Base-by-base conservation (phyloP, 2,888 invertebrate genomes). In the Drosophila nr. perissopoda region DNA sequence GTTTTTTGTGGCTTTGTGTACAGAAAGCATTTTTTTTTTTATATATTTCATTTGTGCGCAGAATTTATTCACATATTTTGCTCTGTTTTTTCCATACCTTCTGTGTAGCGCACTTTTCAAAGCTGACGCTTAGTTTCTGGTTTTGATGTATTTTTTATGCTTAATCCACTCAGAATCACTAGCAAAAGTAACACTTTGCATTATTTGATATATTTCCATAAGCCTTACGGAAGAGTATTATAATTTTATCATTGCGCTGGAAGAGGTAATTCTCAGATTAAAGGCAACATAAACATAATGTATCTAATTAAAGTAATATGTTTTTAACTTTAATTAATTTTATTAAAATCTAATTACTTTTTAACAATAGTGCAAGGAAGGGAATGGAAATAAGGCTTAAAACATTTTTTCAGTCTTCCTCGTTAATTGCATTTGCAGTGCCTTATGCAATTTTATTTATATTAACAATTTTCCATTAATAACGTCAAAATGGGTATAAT, bases 1-100 rank as follows among this genome's bases (percentile, higher is more conserved):
- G 25, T 54, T 38, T 66, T 76, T 68, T 69, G 57, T 54, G 52
- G 62, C 54, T 61, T 45, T 73, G 52, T 42, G 61, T 53, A 66
- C 60, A 64, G 63, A 76, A 74, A 80, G 73, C 82, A 82, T 77
- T 79, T 77, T 84, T 82, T 84, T 82, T 72, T 65, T 49, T 62
- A 16, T 59, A 45, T 73, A 57, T 71, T 61, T 69, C 69, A 64
- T 74, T 54, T 75, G 62, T 69, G 53, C 42, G 34, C 68, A 21
- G 70, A 69, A 76, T 85, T 68, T 78, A 58, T 76, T 76, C 73
- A 74, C 68, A 75, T 69, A 68, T 80, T 65, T 57, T 33, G 57
- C 63, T 66, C 67, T 74, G 81, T 79, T 74, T 66, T 27, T 67
- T 61, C 21, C 38, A 49, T 49, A 51, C 68, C 57, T 70, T 49